A percentile compares a stretch with the other conserved stretches of the same genome.
Conservation (phyloP, 2,113 vertebrate species). For the Passerina amoena region DNA sequence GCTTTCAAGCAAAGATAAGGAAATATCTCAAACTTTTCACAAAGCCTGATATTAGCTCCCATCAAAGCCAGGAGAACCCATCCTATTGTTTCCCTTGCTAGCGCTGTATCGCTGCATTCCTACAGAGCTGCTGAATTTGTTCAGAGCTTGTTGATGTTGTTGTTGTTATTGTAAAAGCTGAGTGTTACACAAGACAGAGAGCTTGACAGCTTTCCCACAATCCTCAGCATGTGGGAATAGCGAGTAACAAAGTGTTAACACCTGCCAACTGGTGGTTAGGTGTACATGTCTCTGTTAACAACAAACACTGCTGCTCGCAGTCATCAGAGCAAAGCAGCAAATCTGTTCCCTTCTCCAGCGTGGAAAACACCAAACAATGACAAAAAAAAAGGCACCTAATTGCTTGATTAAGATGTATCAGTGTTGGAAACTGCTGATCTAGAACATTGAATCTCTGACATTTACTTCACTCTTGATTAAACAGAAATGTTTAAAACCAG, state of each 20-base stretch:
- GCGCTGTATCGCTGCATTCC: not conserved
- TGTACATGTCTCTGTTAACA: conserved; percentile 99
- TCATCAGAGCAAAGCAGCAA: conserved; percentile 85
- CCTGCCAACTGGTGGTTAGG: conserved; percentile 97
- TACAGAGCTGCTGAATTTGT: not conserved
- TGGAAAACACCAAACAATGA: conserved; percentile 66
- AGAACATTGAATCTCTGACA: conserved; percentile 76
- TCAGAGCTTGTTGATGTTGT: conserved; percentile 49
- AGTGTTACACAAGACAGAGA: conserved; percentile 82
- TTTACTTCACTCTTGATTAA: conserved; percentile 75
- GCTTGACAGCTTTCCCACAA: conserved; percentile 96
- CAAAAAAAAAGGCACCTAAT: conserved; percentile 71
- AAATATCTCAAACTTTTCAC: not conserved
- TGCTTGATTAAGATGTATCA: conserved; percentile 81
- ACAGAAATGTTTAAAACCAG: conserved; percentile 46
- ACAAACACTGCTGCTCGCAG: conserved; percentile 84
- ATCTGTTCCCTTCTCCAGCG: conserved; percentile 78
- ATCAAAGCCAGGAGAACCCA: not conserved
- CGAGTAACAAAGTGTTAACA: conserved; percentile 90
- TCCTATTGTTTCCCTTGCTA: conserved; percentile 27
- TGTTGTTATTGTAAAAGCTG: conserved; percentile 70
- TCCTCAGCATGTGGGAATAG: conserved; percentile 94
- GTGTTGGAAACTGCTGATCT: conserved; percentile 76
- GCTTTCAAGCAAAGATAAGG: not conserved
- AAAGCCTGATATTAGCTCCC: not conserved